Evolutionary conservation across 2,888 invertebrate genomes (phyloP).

Genomic region (Leptinotarsa haldemani): DNA sequence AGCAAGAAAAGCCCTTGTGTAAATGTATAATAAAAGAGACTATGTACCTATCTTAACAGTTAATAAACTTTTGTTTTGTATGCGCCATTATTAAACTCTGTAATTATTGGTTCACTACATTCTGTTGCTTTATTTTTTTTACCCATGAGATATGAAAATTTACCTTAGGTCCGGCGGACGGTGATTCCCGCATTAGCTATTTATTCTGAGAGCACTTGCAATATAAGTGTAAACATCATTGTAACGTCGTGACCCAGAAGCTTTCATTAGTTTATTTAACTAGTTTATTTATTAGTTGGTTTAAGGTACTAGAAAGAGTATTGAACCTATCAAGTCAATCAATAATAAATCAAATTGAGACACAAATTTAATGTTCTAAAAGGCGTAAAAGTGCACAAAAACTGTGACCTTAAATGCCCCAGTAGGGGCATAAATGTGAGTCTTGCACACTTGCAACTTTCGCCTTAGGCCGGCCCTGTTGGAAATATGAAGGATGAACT

Average conservation of each 20-base stretch:
- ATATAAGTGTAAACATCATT: conserved; percentile 16
- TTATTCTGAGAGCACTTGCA: conserved; percentile 12
- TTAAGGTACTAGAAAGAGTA: conserved; percentile 11
- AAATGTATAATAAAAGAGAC: conserved; percentile 13
- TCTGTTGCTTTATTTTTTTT: background rate
- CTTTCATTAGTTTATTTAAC: background rate
- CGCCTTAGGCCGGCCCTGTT: too few relatives aligned
- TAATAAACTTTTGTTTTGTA: background rate
- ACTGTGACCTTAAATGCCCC: too few relatives aligned
- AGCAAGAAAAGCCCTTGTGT: conserved; percentile 12
- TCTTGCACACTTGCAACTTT: too few relatives aligned
- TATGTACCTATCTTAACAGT: background rate
- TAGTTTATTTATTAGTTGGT: background rate
- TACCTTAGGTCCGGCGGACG: conserved; percentile 18
- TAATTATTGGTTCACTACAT: background rate
- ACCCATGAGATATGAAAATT: background rate
- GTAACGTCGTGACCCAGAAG: conserved; percentile 11
- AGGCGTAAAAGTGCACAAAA: too few relatives aligned
- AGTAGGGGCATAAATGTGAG: too few relatives aligned
- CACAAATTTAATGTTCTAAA: background rate
- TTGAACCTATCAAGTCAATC: conserved; percentile 17
- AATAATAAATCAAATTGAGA: conserved; percentile 12
- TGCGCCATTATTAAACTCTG: too few relatives aligned
- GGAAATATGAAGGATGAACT: too few relatives aligned
- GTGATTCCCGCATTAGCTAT: too few relatives aligned